A percentile compares a stretch with the other conserved stretches of the same genome.
These are phyloP conservation scores for Gymnosoma rotundatum DNA, from an alignment of 2,888 invertebrate species.

Conservation along the genomic window DNA sequence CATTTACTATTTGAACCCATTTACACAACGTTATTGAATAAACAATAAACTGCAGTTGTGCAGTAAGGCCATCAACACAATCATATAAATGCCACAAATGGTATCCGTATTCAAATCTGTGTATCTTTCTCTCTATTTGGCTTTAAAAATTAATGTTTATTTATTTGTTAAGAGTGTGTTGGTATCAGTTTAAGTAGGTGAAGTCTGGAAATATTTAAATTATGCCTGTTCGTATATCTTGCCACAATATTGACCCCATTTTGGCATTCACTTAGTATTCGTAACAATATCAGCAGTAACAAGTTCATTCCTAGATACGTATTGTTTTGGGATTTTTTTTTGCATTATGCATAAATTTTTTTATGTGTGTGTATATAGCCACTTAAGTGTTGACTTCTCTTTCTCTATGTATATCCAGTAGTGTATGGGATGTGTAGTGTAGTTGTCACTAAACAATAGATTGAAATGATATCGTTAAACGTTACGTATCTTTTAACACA, in stretches of 20 bases:
- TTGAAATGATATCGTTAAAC: too few relatives aligned
- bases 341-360: too few relatives aligned
- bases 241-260: slow-evolving; percentile 40
- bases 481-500: too few relatives aligned
- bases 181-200: slow-evolving; percentile 1
- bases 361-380: not conserved
- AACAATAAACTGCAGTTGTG: slow-evolving; percentile 41
- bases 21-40: slow-evolving; percentile 24
- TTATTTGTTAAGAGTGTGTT: slow-evolving; percentile 10
- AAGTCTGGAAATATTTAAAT: not conserved
- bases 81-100: slow-evolving; percentile 59
- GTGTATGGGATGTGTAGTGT: not conserved
- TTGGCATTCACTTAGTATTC: slow-evolving; percentile 13
- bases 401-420: not conserved
- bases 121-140: slow-evolving; percentile 4
- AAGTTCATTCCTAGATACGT: not conserved
- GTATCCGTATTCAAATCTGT: slow-evolving; percentile 2
- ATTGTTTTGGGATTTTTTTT: too few relatives aligned
- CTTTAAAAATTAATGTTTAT: slow-evolving; percentile 30
- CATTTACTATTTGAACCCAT: slow-evolving; percentile 45
- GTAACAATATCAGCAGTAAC: slow-evolving; percentile 13
- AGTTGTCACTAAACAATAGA: too few relatives aligned
- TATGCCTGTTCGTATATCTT: slow-evolving; percentile 26
- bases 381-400: too few relatives aligned
- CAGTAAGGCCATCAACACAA: slow-evolving; percentile 53